Percentiles rank a stretch among this genome's conserved stretches.
Conservation (phyloP, 2,888 invertebrate species). For the Nomada lathburiana region DNA sequence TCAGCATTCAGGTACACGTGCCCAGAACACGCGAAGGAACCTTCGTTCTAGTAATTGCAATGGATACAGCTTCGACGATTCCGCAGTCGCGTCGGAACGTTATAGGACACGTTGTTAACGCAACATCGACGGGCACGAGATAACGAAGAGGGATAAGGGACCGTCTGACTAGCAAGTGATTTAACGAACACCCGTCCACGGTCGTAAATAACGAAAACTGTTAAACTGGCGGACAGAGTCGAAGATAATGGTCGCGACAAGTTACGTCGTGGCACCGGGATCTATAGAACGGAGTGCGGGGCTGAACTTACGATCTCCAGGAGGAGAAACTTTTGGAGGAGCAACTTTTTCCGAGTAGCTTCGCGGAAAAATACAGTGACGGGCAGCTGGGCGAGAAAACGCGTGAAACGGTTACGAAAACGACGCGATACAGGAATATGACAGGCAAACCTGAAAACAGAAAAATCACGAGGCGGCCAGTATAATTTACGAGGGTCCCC, state of each 20-base stretch:
- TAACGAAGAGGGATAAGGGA: conserved; percentile 43
- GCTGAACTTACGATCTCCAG: neutral
- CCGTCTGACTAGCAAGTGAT: neutral
- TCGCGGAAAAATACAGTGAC: neutral
- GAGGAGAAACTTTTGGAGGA: neutral
- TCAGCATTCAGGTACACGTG: conserved; percentile 8
- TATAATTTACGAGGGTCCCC: neutral
- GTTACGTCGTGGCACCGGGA: neutral
- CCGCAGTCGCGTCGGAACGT: neutral
- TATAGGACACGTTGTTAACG: conserved; percentile 17
- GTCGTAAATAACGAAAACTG: neutral
- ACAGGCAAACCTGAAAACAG: neutral
- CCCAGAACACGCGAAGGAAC: conserved; percentile 46
- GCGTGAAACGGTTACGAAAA: neutral
- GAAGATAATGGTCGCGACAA: neutral
- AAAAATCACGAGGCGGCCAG: neutral
- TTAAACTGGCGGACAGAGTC: neutral
- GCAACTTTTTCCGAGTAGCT: neutral
- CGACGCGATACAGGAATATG: neutral
- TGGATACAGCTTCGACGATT: conserved; percentile 14
- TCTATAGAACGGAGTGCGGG: neutral
- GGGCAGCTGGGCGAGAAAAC: neutral
- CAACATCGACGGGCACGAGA: conserved; percentile 20
- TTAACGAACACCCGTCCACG: conserved; percentile 16
- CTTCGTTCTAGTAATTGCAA: conserved; percentile 50